phyloP scores from a whole-genome alignment of 2,113 vertebrate species.

The Pedionomus torquatus region DNA sequence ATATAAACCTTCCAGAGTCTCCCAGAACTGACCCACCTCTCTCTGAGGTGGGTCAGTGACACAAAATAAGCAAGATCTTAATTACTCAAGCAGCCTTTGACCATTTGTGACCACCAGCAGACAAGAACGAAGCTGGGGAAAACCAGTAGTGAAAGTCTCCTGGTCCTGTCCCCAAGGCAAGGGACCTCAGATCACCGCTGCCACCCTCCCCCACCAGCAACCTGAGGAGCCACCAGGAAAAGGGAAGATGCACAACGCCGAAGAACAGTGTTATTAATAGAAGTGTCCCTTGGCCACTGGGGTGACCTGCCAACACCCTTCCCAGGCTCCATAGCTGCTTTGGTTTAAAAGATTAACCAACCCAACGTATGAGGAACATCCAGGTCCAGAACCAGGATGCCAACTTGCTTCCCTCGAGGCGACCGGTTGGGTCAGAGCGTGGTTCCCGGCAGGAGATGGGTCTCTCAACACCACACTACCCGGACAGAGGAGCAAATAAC shows the following conservation, averaged over 20 bases:
- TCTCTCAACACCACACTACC: accelerated
- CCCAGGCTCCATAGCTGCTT: neutral
- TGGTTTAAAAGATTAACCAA: accelerated
- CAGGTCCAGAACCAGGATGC: neutral
- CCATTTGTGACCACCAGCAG: neutral
- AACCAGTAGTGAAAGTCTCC: accelerated
- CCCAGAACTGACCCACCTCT: neutral
- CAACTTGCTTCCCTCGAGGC: accelerated
- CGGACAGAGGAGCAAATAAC: neutral
- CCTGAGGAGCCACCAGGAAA: neutral
- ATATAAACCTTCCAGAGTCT: neutral
- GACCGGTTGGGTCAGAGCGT: accelerated
- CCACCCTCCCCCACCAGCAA: neutral
- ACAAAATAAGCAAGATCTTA: accelerated
- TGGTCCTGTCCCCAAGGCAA: accelerated
- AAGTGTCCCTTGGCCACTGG: neutral
- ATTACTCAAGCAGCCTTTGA: accelerated
- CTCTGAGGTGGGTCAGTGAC: neutral
- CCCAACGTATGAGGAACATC: accelerated
- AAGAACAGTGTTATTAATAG: neutral
- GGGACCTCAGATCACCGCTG: neutral
- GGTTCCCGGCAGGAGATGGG: neutral
- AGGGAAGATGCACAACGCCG: neutral
- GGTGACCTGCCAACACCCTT: neutral
- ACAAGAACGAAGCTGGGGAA: accelerated